Evolutionary conservation across 2,888 invertebrate species (phyloP), one percentile per base, ranked within the genome.

Genomic region (Dicranocentrus wangi): DNA sequence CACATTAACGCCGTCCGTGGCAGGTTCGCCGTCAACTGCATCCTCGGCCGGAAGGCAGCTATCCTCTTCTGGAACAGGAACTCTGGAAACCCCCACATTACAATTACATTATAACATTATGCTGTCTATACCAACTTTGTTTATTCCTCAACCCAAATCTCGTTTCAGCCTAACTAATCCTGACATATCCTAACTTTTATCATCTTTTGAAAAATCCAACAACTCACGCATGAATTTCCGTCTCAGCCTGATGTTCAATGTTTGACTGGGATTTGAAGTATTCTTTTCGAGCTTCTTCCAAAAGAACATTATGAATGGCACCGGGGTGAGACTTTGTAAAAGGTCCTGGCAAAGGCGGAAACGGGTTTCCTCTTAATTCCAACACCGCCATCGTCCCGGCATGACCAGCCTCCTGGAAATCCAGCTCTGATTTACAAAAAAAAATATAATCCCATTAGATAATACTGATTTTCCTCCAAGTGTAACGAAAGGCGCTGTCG

Each of bases 341-440:
- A 19, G 86, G 85, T 10, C 86, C 85, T 8, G 90, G 87, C 58
- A 96, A 87, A 0, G 92, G 89, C 25, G 96, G 96, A 88, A 93
- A 96, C 0, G 94, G 94, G 89, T 96, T 95, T 1, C 94, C 95
- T 89, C 92, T 91, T 1, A 96, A 90, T 89, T 96, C 96, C 82
- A 96, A 89, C 25, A 96, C 91, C 19, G 93, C 92, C 88, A 92
- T 92, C n/a, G 10, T 19, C 23, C 0, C 3, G 19, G 2, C 13
- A 27, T 39, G 1, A 0, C 1, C 60, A 60, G 25, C 53, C 13
- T 63, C 39, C 1, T 71, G 17, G 21, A 27, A 58, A 25, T 78
- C 71, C 25, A 55, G 21, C 27, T 78, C 47, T 47, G 47, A 10
- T 10, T 47, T 47, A 10, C 47, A 15, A n/a, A 47, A 47, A 47